These are phyloP conservation scores for Dynastes grantii DNA, from an alignment of 2,888 invertebrate species.

Conservation along the genomic window DNA sequence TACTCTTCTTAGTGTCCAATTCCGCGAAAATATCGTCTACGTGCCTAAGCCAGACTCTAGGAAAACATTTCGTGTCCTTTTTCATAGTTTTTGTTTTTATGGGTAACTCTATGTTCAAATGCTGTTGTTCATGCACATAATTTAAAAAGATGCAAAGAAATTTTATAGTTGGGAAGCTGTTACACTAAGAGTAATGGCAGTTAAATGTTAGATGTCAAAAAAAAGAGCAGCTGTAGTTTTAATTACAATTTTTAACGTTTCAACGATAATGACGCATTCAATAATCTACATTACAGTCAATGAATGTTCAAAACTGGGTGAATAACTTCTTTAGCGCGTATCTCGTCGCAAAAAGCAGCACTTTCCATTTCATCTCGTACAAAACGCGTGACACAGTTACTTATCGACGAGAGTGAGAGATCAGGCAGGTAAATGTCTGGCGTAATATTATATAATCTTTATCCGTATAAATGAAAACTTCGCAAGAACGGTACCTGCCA, in stretches of 20 bases:
- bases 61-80: no score
- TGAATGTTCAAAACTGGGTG: background rate
- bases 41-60: no score
- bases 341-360: background rate
- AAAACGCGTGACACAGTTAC: slow-evolving; percentile 39
- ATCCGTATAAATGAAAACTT: background rate
- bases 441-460: slow-evolving; percentile 30
- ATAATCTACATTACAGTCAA: background rate
- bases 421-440: slow-evolving; percentile 31
- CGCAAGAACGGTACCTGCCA: background rate
- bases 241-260: background rate
- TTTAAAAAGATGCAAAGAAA: no score
- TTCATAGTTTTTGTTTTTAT: no score
- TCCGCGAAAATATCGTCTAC: no score
- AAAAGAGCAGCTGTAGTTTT: background rate
- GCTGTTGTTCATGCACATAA: no score
- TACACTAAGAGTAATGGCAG: no score
- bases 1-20: no score
- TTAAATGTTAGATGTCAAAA: no score
- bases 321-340: background rate
- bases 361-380: slow-evolving; percentile 32
- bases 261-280: background rate
- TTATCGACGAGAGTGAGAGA: background rate
- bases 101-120: no score
- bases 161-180: no score